phyloP scores from a whole-genome alignment of 2,113 vertebrate species.

The Anhinga rufa region DNA sequence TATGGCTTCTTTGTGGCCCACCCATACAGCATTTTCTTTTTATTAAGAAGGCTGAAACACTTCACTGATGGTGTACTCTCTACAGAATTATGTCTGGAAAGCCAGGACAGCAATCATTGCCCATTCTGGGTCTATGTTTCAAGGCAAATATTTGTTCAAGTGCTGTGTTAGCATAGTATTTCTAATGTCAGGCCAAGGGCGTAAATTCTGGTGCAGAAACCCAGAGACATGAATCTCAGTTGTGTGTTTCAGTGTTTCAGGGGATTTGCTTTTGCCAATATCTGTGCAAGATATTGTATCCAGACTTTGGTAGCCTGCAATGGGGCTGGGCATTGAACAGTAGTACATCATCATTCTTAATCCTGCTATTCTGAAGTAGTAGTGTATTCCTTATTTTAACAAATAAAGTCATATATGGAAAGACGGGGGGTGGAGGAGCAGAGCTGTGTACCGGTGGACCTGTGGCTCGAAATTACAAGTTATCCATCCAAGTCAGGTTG shows the following conservation, averaged over 20 bases:
- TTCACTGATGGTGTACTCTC: fast-evolving
- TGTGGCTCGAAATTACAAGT: neutral
- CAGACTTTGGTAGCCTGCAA: fast-evolving
- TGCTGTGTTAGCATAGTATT: neutral
- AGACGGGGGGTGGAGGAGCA: fast-evolving
- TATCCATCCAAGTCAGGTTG: neutral
- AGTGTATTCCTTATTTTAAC: too few species aligned
- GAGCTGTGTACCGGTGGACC: neutral
- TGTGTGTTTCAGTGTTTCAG: neutral
- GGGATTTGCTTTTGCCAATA: neutral
- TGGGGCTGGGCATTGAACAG: neutral
- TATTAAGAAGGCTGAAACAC: neutral
- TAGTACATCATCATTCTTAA: fast-evolving
- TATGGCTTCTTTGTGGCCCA: neutral
- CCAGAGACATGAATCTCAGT: neutral
- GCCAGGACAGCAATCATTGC: fast-evolving
- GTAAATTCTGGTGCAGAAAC: neutral
- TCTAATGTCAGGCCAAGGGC: neutral
- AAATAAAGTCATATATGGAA: fast-evolving
- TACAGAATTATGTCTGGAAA: neutral
- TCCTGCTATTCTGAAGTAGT: neutral
- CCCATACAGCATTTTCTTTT: neutral
- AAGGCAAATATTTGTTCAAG: neutral
- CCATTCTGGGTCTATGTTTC: neutral
- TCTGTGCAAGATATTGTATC: neutral